Evolutionary conservation across 2,797 vertebrate species (phyloP).

Genomic region (Chelon labrosus): DNA sequence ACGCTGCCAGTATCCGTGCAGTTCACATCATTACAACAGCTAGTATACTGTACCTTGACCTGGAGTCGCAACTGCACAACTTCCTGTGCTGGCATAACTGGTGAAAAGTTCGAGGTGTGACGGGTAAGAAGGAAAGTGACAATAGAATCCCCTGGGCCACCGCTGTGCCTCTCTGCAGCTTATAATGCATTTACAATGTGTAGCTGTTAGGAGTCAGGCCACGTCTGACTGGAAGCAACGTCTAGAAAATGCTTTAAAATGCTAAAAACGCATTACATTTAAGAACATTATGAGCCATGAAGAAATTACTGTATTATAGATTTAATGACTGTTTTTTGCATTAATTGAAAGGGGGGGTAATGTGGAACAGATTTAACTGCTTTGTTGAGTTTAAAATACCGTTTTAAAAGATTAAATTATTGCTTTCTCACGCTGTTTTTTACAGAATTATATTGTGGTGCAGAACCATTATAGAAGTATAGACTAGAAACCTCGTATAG

Average conservation of each 20-base stretch:
- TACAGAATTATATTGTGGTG: not conserved
- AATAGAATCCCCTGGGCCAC: constrained; percentile 14
- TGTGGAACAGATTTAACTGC: not conserved
- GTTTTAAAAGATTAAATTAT: not conserved
- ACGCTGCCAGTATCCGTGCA: not conserved
- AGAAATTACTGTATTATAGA: not conserved
- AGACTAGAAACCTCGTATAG: not conserved
- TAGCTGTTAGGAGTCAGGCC: constrained; percentile 30
- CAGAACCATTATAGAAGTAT: not conserved
- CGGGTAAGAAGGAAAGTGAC: constrained; percentile 30
- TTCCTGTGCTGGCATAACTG: constrained; percentile 4
- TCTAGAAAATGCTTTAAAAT: constrained; percentile 13
- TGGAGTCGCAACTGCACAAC: not conserved
- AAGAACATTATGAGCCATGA: constrained; percentile 1
- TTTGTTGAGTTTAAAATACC: not conserved
- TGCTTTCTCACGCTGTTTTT: not conserved
- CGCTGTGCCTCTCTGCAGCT: constrained; percentile 19
- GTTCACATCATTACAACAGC: not conserved
- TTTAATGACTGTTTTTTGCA: not conserved
- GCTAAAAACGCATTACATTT: constrained; percentile 5
- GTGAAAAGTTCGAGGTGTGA: constrained; percentile 22
- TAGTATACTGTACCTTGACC: not conserved
- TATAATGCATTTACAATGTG: constrained; percentile 32
- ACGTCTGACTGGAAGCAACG: constrained; percentile 21
- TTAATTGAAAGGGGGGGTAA: not conserved